Evolutionary conservation across 2,797 vertebrate genomes (phyloP).

Genomic region (Adelosebastes latens): DNA sequence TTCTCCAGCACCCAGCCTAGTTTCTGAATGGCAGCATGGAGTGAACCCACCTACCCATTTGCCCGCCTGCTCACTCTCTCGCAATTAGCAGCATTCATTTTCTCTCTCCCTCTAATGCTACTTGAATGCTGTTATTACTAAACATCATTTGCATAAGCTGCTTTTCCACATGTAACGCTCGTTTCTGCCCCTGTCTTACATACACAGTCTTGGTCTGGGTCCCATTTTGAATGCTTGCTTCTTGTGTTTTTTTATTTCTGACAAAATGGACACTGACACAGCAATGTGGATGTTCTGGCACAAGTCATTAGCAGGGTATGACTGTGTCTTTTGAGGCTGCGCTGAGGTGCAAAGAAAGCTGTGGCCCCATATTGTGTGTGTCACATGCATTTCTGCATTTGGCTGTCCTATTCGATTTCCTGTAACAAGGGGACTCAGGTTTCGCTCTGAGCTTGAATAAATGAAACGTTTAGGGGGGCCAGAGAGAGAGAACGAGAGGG

Average conservation of each 20-base stretch:
- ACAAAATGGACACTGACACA: slow-evolving; percentile 51
- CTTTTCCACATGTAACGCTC: slow-evolving; percentile 68
- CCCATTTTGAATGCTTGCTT: slow-evolving; percentile 43
- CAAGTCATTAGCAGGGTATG: slow-evolving; percentile 34
- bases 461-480: slow-evolving; percentile 54
- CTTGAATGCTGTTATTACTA: slow-evolving; percentile 72
- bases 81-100: slow-evolving; percentile 71
- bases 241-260: slow-evolving; percentile 2
- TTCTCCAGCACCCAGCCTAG: slow-evolving; percentile 7
- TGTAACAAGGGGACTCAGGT: slow-evolving; percentile 15
- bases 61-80: slow-evolving; percentile 45
- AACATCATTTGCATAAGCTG: slow-evolving; percentile 77
- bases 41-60: slow-evolving; percentile 63
- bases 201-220: slow-evolving; percentile 34
- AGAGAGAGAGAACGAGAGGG: slow-evolving; percentile 13
- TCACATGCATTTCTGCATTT: slow-evolving; percentile 46
- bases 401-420: slow-evolving; percentile 27
- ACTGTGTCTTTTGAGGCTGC: slow-evolving; percentile 37
- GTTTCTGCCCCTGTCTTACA: slow-evolving; percentile 53
- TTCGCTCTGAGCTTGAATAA: slow-evolving; percentile 59
- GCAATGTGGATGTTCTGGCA: slow-evolving; percentile 28
- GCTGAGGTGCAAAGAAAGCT: slow-evolving; percentile 50
- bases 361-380: slow-evolving; percentile 44
- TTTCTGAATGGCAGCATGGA: slow-evolving; percentile 55
- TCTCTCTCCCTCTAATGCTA: slow-evolving; percentile 57